Conservation (phyloP, 2,888 invertebrate genomes). For the Sphaerophoria rueppellii region DNA sequence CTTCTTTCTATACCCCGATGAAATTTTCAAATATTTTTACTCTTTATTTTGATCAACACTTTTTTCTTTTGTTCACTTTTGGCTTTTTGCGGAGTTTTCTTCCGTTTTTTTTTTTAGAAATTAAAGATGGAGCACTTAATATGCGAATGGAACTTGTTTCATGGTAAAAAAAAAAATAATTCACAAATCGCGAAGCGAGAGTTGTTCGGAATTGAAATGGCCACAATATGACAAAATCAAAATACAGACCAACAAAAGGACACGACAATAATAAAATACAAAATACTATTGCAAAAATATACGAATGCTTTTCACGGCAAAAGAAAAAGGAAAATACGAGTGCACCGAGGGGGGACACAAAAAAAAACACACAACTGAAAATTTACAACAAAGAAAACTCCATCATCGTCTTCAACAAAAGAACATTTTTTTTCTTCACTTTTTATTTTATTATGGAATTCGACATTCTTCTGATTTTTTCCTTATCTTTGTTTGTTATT, state of each 20-base stretch:
- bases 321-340: background rate
- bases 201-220: constrained; percentile 37
- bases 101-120: background rate
- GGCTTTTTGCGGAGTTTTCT: background rate
- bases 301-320: background rate
- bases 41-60: constrained; percentile 21
- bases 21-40: constrained; percentile 3
- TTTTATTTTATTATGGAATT: constrained; percentile 40
- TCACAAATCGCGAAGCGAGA: constrained; percentile 34
- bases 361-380: constrained; percentile 18
- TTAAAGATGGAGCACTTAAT: constrained; percentile 31
- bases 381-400: constrained; percentile 64
- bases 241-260: constrained; percentile 38
- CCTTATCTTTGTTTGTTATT: constrained; percentile 30
- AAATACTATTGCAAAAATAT: constrained; percentile 39
- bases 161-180: background rate
- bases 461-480: constrained; percentile 15
- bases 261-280: constrained; percentile 43
- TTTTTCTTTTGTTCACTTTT: constrained; percentile 42
- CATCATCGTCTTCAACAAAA: constrained; percentile 35
- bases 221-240: constrained; percentile 32
- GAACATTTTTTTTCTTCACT: constrained; percentile 33
- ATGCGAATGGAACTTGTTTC: constrained; percentile 17
- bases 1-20: constrained; percentile 32
- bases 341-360: constrained; percentile 5